Percentiles rank a stretch among this genome's conserved stretches.
Conservation (phyloP, 2,113 vertebrate species). For the Alethe diademata region DNA sequence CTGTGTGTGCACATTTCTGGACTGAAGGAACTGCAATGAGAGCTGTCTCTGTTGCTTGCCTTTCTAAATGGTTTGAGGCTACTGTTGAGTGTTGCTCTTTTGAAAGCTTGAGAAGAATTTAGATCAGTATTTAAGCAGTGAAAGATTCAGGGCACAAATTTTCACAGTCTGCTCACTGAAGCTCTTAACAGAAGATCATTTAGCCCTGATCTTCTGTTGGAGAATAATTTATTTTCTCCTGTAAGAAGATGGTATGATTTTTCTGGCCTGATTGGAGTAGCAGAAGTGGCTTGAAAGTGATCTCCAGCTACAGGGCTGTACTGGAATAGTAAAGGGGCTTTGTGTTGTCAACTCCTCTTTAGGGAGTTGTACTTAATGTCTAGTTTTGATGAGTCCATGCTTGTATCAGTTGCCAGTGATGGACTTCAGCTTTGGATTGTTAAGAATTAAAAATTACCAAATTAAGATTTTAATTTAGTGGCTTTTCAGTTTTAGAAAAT, state of each 20-base stretch:
- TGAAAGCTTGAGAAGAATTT: constrained; percentile 28
- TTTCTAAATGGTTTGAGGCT: constrained; percentile 6
- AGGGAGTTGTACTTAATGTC: not conserved
- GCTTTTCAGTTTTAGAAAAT: not conserved
- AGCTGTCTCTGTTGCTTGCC: not conserved
- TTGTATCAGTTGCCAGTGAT: not conserved
- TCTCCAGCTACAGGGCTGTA: not conserved
- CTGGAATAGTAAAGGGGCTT: not conserved
- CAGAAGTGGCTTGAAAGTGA: not conserved
- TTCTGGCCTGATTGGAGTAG: not conserved
- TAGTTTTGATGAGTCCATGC: not conserved
- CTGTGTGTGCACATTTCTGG: not conserved
- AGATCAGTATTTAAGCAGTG: not conserved
- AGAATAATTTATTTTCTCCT: not conserved
- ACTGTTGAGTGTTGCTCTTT: not conserved
- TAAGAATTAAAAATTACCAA: not conserved
- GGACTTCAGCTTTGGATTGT: not conserved
- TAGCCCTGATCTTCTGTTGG: not conserved
- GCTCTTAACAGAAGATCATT: not conserved
- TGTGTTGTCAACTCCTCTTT: not conserved
- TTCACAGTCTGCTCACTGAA: not conserved
- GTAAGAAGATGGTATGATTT: not conserved
- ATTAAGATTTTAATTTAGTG: not conserved
- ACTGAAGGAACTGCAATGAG: not conserved
- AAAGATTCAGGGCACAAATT: constrained; percentile 23